Base-by-base conservation (phyloP, 2,888 invertebrate genomes). In the Cryptophagus acutangulus region DNA sequence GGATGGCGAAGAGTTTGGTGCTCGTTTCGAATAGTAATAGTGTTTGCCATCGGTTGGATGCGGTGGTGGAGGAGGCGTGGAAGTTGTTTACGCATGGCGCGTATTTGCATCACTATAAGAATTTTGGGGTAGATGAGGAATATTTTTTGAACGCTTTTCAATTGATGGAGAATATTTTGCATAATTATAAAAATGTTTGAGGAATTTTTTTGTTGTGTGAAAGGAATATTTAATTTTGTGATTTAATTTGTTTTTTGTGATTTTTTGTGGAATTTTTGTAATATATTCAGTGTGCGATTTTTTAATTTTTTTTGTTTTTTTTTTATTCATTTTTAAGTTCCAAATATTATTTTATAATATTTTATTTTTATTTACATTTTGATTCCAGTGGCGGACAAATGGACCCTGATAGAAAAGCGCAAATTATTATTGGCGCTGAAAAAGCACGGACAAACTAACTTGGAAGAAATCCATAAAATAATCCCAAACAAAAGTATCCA, bases 71-170 rank as follows among this genome's bases (percentile, higher is more conserved):
- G 4, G 72, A 72, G 50, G 72, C 74, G 2, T 74, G 72, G 73
- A 68, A 61, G 38, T 61, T 70, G 39, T 76, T 72, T 52, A 61
- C 63, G 2, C 65, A 71, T 54, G 66, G 67, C 18, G 74, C 75
- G 5, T 75, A 71, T 58, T 53, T 75, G 24, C 75, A 76, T 61
- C 74, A 73, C 42, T 76, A 74, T 51, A 65, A 65, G 46, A 69
- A 72, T 43, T 72, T 64, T 54, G 71, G 69, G 20, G 54, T 75
- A 24, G 67, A 69, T 43, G 71, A 73, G 26, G 64, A 71, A 25
- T 69, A 72, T 45, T 74, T 76, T 56, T 52, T 69, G 30, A 58
- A 66, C 46, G 65, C 71, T n/a, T 76, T 76, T 58, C 68, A 71
- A 25, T 67, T 65, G 53, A 46, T 73, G 43, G 74, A 74, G 59